These are phyloP conservation scores for Setipinna tenuifilis DNA, from an alignment of 2,797 vertebrate species.

Conservation along the genomic window DNA sequence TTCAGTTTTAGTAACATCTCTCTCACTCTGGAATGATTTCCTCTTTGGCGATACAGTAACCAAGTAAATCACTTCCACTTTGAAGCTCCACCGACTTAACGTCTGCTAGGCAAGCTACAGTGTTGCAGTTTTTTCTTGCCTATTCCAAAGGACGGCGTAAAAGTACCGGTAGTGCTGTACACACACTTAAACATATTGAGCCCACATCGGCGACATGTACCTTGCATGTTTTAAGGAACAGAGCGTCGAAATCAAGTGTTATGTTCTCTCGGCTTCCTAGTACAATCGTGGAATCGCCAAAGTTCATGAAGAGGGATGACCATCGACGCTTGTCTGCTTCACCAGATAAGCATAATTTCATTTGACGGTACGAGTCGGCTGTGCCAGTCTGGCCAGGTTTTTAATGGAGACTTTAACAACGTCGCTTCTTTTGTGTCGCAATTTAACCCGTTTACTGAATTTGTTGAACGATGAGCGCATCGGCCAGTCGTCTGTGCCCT, in stretches of 20 bases:
- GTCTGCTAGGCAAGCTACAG: neutral
- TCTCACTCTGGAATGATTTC: neutral
- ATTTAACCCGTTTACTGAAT: slow-evolving; percentile 1
- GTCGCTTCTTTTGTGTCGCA: slow-evolving; percentile 15
- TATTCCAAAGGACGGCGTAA: neutral
- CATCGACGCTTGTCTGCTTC: neutral
- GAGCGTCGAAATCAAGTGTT: neutral
- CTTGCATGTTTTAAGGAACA: neutral
- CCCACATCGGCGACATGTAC: neutral
- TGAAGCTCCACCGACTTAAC: neutral
- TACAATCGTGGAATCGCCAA: neutral
- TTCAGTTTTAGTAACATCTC: neutral
- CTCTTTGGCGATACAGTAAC: neutral
- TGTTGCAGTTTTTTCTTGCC: neutral
- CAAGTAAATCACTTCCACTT: neutral
- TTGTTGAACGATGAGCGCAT: neutral
- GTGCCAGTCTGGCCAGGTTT: neutral
- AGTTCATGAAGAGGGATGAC: neutral
- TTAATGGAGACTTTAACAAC: slow-evolving; percentile 5
- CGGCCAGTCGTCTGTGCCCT: neutral
- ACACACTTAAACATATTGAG: neutral
- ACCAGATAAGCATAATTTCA: neutral
- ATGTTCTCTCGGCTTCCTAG: neutral
- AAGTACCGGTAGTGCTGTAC: slow-evolving; percentile 4
- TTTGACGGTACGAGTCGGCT: neutral